These are phyloP conservation scores for Hylia prasina DNA, from an alignment of 2,113 vertebrate genomes.

Conservation along the genomic window DNA sequence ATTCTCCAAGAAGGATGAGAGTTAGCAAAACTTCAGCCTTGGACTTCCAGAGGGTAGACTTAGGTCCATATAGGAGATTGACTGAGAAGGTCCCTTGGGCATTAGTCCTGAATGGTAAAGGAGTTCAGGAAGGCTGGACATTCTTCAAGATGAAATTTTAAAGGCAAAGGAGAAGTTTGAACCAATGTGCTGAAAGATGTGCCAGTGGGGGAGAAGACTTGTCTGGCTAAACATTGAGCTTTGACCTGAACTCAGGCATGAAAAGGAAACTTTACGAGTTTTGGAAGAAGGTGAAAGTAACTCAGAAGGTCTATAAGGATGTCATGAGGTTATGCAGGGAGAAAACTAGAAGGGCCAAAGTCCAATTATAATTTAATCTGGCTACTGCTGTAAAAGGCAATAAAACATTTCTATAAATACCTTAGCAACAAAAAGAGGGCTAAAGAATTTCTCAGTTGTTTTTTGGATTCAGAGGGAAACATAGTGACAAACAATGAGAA, in stretches of 20 bases:
- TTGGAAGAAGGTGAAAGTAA: neutral
- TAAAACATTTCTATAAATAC: neutral
- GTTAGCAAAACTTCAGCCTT: neutral
- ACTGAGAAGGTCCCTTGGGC: neutral
- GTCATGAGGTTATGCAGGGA: neutral
- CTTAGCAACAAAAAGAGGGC: neutral
- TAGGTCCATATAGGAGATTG: rapidly evolving
- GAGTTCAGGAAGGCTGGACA: neutral
- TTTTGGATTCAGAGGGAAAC: neutral
- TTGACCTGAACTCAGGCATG: neutral
- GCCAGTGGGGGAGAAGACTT: neutral
- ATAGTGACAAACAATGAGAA: neutral
- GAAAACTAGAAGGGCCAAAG: neutral
- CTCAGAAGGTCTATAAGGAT: neutral
- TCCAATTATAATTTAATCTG: neutral
- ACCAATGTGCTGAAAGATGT: neutral
- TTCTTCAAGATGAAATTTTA: neutral
- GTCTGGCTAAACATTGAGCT: neutral
- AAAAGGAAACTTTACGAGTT: neutral
- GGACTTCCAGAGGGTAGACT: neutral
- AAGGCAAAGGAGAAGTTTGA: neutral
- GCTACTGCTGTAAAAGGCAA: neutral
- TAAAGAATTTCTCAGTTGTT: neutral
- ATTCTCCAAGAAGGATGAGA: neutral
- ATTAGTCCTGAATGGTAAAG: neutral